These are phyloP conservation scores for Scolopax rusticola DNA, from an alignment of 2,797 vertebrate species.

Conservation along the genomic window DNA sequence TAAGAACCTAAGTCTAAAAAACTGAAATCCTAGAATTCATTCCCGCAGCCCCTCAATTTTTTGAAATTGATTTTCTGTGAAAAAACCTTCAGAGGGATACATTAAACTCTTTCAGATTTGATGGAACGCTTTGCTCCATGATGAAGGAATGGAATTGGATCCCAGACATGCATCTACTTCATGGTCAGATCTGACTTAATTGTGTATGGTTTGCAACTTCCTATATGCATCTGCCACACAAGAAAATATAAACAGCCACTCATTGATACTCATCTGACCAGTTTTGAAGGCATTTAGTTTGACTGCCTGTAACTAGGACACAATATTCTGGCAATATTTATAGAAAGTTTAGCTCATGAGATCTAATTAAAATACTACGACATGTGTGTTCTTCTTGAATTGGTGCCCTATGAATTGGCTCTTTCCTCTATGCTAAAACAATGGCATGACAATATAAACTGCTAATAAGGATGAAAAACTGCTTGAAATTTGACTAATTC, in stretches of 20 bases:
- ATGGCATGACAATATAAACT: conserved; percentile 51
- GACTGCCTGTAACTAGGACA: conserved; percentile 11
- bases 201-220: background rate
- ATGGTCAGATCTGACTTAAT: background rate
- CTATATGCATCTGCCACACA: background rate
- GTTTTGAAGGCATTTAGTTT: background rate
- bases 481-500: conserved; percentile 43
- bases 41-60: background rate
- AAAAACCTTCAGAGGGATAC: background rate
- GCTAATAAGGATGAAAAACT: conserved; percentile 68
- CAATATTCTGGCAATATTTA: conserved; percentile 49
- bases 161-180: background rate
- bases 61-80: background rate
- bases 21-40: background rate
- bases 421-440: conserved; percentile 60
- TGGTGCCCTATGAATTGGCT: conserved; percentile 49
- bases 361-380: conserved; percentile 77
- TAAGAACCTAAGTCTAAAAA: background rate
- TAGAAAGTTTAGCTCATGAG: conserved; percentile 61
- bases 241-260: background rate
- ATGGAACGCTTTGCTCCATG: background rate
- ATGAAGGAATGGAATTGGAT: background rate
- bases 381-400: conserved; percentile 47
- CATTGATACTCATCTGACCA: background rate
- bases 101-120: background rate